Base-by-base conservation (phyloP, 2,888 invertebrate genomes). In the Kryphioiulus occultus region DNA sequence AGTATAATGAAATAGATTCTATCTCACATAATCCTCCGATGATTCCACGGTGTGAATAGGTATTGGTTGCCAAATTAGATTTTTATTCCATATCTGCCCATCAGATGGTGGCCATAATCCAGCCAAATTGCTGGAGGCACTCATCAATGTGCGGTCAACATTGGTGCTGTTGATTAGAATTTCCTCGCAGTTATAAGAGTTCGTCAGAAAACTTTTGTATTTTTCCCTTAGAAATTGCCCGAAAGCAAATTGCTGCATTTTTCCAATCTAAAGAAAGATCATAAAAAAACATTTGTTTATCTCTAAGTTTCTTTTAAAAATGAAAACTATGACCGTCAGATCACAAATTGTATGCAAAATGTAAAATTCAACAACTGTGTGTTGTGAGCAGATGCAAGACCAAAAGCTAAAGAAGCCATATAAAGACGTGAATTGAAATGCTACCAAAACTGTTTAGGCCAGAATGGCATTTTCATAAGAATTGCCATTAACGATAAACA, bases 61-160 rank as follows among this genome's bases (percentile, higher is more conserved):
- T 88, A 98, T 94, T 0, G 98, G 98, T 90, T 96, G 96, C 98
- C 98, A 98, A 0, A 93, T 92, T 1, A 96, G 91, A 87, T 93
- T 92, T 4, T 89, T 85, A 78, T 91, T 91, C 89, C 91, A 91
- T 85, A 88, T 89, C 88, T 91, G 89, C 0, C 89, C 90, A 7
- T 89, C 90, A 89, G 91, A 91, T 0, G 92, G 92, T 4, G 92
- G 92, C 88, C 91, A 93, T 39, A 93, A 89, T 10, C 92, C 93
- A 1, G 92, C 92, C 88, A 93, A 90, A 89, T 92, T 91, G n/a
- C 91, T 91, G 88, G 91, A 90, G 0, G 92, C 93, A 82, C 92
- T 92, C 91, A 92, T 92, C 12, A 98, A 92, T 0, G 98, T 97
- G 39, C 98, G 94, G 92, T 98, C 97, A 26, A 95, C 95, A 92